Percentiles rank a stretch among this genome's conserved stretches.
Conservation (phyloP, 2,888 invertebrate genomes). For the Gandaritis pyraliata region DNA sequence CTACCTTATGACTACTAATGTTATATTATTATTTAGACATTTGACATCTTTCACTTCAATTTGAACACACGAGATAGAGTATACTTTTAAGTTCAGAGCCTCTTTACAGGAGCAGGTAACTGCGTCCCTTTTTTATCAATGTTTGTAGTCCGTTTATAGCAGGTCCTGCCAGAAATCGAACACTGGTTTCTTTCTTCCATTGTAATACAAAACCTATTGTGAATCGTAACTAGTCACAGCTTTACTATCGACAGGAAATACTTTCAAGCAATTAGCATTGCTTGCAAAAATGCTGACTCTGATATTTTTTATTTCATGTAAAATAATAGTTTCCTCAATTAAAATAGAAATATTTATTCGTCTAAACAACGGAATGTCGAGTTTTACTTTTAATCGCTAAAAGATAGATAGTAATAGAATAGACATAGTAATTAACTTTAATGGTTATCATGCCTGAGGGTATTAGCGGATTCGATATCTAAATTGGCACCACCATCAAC, state of each 20-base stretch:
- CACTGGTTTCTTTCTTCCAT: slow-evolving; percentile 31
- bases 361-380: not conserved
- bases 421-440: slow-evolving; percentile 6
- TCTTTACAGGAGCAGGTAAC: slow-evolving; percentile 66
- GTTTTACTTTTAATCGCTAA: slow-evolving; percentile 13
- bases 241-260: slow-evolving; percentile 31
- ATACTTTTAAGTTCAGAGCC: slow-evolving; percentile 21
- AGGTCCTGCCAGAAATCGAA: slow-evolving; percentile 47
- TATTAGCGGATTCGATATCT: slow-evolving; percentile 28
- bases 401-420: too few species aligned
- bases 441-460: slow-evolving; percentile 12
- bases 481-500: slow-evolving; percentile 30
- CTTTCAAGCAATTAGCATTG: slow-evolving; percentile 3
- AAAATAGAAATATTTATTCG: not conserved
- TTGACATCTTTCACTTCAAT: not conserved
- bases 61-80: not conserved
- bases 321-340: slow-evolving; percentile 3
- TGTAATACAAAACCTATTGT: slow-evolving; percentile 37
- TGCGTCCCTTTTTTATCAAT: slow-evolving; percentile 71
- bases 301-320: not conserved
- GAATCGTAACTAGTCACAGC: slow-evolving; percentile 35
- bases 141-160: slow-evolving; percentile 57
- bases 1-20: slow-evolving; percentile 1
- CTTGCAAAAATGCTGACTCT: not conserved
- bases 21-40: slow-evolving; percentile 1